phyloP scores from a whole-genome alignment of 2,797 vertebrate genomes.

The Telmatherina bonti region DNA sequence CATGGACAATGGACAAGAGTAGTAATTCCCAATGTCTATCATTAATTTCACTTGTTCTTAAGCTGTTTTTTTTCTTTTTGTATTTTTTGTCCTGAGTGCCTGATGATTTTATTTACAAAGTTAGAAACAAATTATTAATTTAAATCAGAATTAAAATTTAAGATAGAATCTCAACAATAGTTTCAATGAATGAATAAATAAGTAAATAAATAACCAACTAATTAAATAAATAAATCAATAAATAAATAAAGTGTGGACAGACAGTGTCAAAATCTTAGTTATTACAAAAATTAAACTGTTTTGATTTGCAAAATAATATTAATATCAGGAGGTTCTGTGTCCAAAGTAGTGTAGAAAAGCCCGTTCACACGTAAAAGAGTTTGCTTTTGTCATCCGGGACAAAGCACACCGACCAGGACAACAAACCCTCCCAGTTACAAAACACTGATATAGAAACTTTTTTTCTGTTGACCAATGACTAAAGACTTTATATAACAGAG shows the following conservation, averaged over 20 bases:
- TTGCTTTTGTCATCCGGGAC: conserved; percentile 1
- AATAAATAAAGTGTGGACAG: too few relatives aligned
- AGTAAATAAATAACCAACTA: too few relatives aligned
- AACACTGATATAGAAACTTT: not conserved
- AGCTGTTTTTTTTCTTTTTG: not conserved
- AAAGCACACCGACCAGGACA: not conserved
- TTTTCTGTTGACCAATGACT: not conserved
- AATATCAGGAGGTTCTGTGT: not conserved
- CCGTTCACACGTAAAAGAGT: conserved; percentile 3
- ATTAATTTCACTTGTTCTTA: not conserved
- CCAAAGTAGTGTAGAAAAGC: not conserved
- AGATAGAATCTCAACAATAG: too few relatives aligned
- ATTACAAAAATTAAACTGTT: too few relatives aligned
- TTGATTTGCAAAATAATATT: not conserved
- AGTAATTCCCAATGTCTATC: not conserved
- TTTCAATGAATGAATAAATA: too few relatives aligned
- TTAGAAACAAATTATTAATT: too few relatives aligned
- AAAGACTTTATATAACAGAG: not conserved
- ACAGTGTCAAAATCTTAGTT: too few relatives aligned
- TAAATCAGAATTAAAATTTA: too few relatives aligned
- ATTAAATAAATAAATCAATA: too few relatives aligned
- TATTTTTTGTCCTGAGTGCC: too few relatives aligned
- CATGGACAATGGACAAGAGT: not conserved
- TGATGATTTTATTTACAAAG: too few relatives aligned
- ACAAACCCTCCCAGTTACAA: conserved; percentile 1